Percentiles rank a stretch among this genome's conserved stretches.
Conservation (phyloP, 2,113 vertebrate genomes). For the Pongo pygmaeus region DNA sequence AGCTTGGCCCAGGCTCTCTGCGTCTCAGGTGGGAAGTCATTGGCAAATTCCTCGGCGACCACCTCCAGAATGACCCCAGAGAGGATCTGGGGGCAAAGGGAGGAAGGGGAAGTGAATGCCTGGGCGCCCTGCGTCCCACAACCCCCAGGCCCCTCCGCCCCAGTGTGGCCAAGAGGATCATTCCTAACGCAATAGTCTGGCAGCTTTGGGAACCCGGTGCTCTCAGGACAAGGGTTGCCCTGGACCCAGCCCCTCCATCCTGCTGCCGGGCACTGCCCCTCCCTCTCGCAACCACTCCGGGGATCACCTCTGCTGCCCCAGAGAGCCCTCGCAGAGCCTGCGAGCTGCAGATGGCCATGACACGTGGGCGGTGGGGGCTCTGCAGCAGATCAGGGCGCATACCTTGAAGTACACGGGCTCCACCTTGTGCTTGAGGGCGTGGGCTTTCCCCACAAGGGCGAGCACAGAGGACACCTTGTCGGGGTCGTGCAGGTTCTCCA, state of each 20-base stretch:
- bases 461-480: conserved; percentile 95
- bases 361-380: background rate
- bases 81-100: conserved; percentile 88
- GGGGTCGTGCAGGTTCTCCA: conserved; percentile 94
- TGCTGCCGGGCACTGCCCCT: rapidly evolving
- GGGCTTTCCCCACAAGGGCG: conserved; percentile 94
- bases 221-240: background rate
- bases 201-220: background rate
- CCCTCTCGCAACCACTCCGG: rapidly evolving
- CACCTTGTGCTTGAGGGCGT: conserved; percentile 97
- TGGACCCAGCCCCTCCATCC: background rate
- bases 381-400: background rate
- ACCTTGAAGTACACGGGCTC: conserved; percentile 99
- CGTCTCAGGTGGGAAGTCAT: conserved; percentile 92
- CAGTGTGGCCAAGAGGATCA: rapidly evolving
- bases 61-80: conserved; percentile 94
- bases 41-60: conserved; percentile 91
- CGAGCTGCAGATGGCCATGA: background rate
- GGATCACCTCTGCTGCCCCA: background rate
- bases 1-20: conserved; percentile 95
- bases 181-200: background rate
- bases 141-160: no score
- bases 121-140: rapidly evolving
- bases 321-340: background rate
- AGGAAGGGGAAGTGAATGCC: background rate